Conservation (phyloP, 2,113 vertebrate species). For the Oncorhynchus gorbuscha region DNA sequence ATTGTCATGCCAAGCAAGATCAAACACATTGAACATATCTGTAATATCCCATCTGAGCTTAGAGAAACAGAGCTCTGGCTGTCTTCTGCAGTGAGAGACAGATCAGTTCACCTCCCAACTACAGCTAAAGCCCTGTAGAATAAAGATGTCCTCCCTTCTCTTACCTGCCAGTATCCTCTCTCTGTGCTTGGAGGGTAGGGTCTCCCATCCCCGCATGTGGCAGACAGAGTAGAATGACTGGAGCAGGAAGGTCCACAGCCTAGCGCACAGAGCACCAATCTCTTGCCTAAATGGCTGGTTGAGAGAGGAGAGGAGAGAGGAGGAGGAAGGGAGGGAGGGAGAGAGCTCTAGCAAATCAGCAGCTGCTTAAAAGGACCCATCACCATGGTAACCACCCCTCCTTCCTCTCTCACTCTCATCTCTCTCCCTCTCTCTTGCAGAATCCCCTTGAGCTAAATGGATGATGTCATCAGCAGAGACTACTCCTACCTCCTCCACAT, state of each 20-base stretch:
- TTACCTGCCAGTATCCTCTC: conserved; percentile 89
- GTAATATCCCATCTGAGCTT: conserved; percentile 24
- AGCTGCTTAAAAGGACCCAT: conserved; percentile 89
- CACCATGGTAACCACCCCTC: conserved; percentile 89
- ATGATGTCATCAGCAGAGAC: conserved; percentile 86
- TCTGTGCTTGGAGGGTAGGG: conserved; percentile 81
- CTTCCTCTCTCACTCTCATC: conserved; percentile 15
- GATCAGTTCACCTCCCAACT: background rate
- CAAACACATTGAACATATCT: background rate
- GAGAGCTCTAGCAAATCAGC: conserved; percentile 89
- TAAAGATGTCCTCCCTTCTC: conserved; percentile 7
- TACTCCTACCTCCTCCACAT: conserved; percentile 63
- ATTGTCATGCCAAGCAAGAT: background rate
- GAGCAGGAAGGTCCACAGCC: conserved; percentile 94
- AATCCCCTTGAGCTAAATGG: conserved; percentile 83
- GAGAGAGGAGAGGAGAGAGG: conserved; percentile 10
- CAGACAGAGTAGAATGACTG: conserved; percentile 94
- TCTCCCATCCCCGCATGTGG: conserved; percentile 91
- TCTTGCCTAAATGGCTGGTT: conserved; percentile 85
- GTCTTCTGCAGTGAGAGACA: background rate
- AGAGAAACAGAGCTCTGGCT: background rate
- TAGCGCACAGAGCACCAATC: conserved; percentile 84
- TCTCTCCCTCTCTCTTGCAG: conserved; percentile 42
- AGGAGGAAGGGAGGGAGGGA: background rate
- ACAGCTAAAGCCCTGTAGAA: background rate